A percentile compares a stretch with the other conserved stretches of the same genome.
These are phyloP conservation scores for Dasyurus viverrinus DNA, from an alignment of 2,113 vertebrate species.

Conservation along the genomic window DNA sequence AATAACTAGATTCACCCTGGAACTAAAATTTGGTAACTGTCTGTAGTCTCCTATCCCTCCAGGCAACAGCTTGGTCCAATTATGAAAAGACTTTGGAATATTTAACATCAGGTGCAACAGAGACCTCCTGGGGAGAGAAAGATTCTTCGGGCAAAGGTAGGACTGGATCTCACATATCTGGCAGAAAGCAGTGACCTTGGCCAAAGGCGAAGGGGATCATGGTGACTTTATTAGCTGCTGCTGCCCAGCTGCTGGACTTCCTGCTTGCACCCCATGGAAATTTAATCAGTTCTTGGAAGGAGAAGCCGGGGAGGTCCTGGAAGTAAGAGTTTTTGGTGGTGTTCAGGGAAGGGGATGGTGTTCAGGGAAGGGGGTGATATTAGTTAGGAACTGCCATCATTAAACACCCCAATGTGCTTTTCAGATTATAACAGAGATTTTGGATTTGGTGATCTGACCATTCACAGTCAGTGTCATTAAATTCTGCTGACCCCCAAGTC, in stretches of 20 bases:
- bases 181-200: background rate
- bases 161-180: background rate
- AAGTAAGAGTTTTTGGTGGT: background rate
- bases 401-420: background rate
- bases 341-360: background rate
- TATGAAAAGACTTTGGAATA: background rate
- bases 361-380: background rate
- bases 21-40: background rate
- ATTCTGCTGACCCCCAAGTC: slow-evolving; percentile 25
- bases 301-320: background rate
- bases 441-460: background rate
- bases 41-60: background rate
- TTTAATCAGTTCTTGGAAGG: background rate
- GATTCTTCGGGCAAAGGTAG: background rate
- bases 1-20: no score
- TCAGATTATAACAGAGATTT: background rate
- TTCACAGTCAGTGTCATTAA: background rate
- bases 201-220: background rate
- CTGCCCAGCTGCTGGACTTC: background rate
- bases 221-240: fast-evolving
- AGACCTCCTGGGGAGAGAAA: background rate
- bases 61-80: background rate
- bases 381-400: background rate
- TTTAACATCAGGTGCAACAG: background rate
- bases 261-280: background rate